Conservation (phyloP, 1,140 invertebrate species). For the Drosophila nannoptera region DNA sequence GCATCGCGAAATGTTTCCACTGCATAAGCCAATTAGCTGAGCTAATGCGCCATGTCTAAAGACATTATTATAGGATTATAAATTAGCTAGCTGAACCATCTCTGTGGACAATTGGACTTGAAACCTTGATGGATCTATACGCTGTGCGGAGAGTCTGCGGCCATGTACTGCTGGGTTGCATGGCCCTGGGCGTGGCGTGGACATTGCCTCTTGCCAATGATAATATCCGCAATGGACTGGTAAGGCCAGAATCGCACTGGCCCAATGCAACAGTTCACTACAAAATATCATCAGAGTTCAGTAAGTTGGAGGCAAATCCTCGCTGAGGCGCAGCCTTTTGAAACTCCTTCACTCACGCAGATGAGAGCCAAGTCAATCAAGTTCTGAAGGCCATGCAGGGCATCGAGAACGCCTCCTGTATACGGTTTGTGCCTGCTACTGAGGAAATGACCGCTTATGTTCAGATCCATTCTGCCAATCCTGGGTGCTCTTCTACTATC, state of each 20-base stretch:
- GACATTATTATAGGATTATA: too few species aligned
- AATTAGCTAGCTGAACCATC: too few species aligned
- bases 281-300: conserved; percentile 48
- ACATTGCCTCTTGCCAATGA: conserved; percentile 14
- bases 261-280: conserved; percentile 78
- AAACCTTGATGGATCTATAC: not conserved
- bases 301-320: conserved; percentile 69
- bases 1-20: too few species aligned
- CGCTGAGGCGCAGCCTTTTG: conserved; percentile 79
- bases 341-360: too few species aligned
- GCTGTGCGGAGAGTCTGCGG: not conserved
- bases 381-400: not conserved
- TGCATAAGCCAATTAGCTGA: too few species aligned
- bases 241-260: conserved; percentile 31
- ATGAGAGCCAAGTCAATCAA: too few species aligned
- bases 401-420: not conserved
- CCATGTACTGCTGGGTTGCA: not conserved
- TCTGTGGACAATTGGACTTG: too few species aligned
- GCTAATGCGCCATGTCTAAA: too few species aligned
- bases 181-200: not conserved
- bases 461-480: not conserved
- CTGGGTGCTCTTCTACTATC: not conserved
- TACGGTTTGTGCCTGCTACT: not conserved
- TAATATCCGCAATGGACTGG: conserved; percentile 40
- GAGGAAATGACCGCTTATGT: not conserved